Conservation (phyloP, 2,113 vertebrate genomes). For the Dipodomys ordii region DNA sequence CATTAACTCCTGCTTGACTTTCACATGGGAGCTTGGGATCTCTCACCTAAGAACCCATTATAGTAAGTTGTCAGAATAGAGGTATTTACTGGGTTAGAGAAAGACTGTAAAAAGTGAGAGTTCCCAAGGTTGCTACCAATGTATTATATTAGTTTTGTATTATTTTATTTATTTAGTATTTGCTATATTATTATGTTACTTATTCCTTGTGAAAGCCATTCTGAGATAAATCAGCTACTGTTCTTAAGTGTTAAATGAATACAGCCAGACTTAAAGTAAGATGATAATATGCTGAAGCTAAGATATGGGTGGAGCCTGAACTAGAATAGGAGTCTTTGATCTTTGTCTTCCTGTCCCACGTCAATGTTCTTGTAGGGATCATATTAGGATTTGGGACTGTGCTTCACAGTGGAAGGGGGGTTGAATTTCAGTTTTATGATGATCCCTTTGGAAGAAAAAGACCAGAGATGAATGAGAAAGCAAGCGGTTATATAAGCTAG, state of each 20-base stretch:
- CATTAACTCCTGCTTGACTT: background rate
- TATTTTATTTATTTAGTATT: background rate
- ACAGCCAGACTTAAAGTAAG: background rate
- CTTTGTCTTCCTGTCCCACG: background rate
- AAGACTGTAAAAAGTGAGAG: background rate
- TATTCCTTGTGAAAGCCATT: background rate
- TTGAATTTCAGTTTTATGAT: background rate
- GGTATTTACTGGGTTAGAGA: background rate
- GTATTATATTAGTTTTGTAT: background rate
- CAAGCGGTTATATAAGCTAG: background rate
- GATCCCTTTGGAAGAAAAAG: background rate
- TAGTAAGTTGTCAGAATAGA: background rate
- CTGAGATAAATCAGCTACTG: background rate
- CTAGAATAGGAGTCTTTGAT: background rate
- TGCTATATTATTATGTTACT: background rate
- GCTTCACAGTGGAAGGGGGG: background rate
- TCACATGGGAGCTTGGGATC: background rate
- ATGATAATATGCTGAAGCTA: background rate
- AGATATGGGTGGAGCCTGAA: background rate
- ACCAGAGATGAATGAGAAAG: background rate
- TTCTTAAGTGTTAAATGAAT: background rate
- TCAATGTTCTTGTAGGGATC: rapidly evolving
- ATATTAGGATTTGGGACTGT: rapidly evolving
- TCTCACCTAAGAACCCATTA: background rate
- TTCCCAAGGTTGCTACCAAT: background rate